Conservation (phyloP, 2,888 invertebrate genomes). For the Chaetogeoica ovagalla region DNA sequence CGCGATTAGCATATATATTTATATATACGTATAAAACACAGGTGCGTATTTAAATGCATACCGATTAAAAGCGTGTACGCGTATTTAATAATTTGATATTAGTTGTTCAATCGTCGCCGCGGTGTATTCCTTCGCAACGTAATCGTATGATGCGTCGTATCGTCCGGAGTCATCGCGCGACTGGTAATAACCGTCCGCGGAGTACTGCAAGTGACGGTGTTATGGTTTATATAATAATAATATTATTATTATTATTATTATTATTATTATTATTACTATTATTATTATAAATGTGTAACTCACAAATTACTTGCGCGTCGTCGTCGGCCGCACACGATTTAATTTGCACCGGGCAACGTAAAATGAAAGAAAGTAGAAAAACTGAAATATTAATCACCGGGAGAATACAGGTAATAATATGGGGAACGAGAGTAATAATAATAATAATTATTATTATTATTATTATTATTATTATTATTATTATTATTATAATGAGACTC, state of each 20-base stretch:
- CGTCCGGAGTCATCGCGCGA: constrained; percentile 6
- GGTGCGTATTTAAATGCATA: constrained; percentile 12
- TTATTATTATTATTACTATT: too few relatives aligned
- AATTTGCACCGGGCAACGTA: constrained; percentile 24
- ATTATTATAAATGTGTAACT: constrained; percentile 9
- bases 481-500: too few relatives aligned
- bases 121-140: not conserved
- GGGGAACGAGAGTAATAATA: too few relatives aligned
- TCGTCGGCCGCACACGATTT: constrained; percentile 46
- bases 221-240: too few relatives aligned
- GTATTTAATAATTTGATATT: not conserved
- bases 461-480: too few relatives aligned
- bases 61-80: not conserved
- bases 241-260: too few relatives aligned
- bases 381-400: constrained; percentile 41
- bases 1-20: constrained; percentile 19
- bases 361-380: constrained; percentile 2
- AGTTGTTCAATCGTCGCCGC: constrained; percentile 6
- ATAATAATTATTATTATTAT: too few relatives aligned
- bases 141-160: not conserved
- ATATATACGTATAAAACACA: too few relatives aligned
- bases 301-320: constrained; percentile 17
- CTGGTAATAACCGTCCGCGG: too few relatives aligned
- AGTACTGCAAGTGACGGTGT: too few relatives aligned
- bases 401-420: not conserved